Base-by-base conservation (phyloP, 2,113 vertebrate genomes). In the Ochotona princeps region DNA sequence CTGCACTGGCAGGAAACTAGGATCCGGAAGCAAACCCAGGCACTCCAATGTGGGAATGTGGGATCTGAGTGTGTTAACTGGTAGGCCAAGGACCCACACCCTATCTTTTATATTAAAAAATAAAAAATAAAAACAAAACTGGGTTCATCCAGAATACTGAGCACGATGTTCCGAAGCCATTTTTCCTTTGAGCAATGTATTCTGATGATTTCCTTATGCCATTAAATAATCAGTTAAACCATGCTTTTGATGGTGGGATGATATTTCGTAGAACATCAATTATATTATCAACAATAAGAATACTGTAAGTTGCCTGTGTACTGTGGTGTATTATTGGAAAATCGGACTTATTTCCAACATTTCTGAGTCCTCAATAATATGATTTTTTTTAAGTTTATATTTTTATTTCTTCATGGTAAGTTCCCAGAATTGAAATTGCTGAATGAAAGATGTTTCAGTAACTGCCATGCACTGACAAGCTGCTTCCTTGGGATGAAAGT, bases 151-250 rank as follows among this genome's bases (percentile, higher is more conserved):
- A 82, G 23, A 74, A 72, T 17, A 74, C 15, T 38, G 25, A 78
- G 26, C 28, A 57, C 1, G 30, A 6, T 30, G 4, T 49, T 87
- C 90, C 87, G n/a, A 85, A 75, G 73, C 26, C n/a, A 61, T 30
- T 51, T 74, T 82, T 88, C 67, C 10, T 80, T 30, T 93, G 57
- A 93, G 63, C 28, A 73, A 7, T 57, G 12, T 38, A 23, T 25
- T 82, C 35, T 76, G 28, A 73, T 88, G 87, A 63, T 79, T 94
- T 87, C 28, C n/a, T 21, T 30, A 25, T 28, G 57, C 25, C 78
- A 81, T 69, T 73, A 83, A 92, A 57, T 30, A 73, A 63, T 88
- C 10, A 88, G 25, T 25, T 88, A 90, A n/a, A 32, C 17, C 7
- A 44, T 74, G 44, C 30, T 49, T 87, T 67, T 72, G 47, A 84